Evolutionary conservation across 2,113 vertebrate genomes (phyloP), one percentile per base, ranked within the genome.

Genomic region (Forbesichthys agassizii): DNA sequence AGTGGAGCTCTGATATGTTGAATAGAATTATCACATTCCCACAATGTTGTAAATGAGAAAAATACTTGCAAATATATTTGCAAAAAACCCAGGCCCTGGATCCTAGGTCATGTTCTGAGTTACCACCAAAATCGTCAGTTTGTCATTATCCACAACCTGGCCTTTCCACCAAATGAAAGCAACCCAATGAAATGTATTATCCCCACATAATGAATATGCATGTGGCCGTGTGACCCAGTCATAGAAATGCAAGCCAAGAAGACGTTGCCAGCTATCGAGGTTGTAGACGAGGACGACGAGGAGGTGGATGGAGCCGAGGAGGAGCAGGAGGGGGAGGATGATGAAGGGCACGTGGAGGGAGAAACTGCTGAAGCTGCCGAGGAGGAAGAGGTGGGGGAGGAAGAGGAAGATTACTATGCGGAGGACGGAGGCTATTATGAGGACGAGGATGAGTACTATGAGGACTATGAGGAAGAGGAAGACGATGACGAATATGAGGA

Each of bases 221-320:
- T 42, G 36, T 42, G 36, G 36, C 1, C 48, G 48, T 14, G 64
- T 78, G 1, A 68, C 74, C 0, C 36, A 93, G 91, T 92, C 53
- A 14, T 88, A 71, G 84, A 18, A n/a, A 88, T 92, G 82, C 84
- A 89, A 62, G 70, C 64, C 5, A 77, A 82, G 73, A 65, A 69
- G 3, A 76, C 75, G 52, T 57, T 11, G 57, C 75, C 83, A 60
- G 83, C 51, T 1, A 52, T 66, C 33, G 86, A 89, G 42, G 66
- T 71, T 2, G 85, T 82, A 61, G 78, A 87, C 49, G 81, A 74
- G 0, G 81, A 84, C 0, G 80, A 77, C 0, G 77, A 64, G 5
- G 65, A 7, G 4, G 60, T 46, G 3, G 71, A 64, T 2, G 70
- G 49, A 3, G 64, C 48, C 1, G 70, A 53, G 4, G 27, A 14